phyloP scores from a whole-genome alignment of 2,888 invertebrate genomes.

The Hemithea aestivaria region DNA sequence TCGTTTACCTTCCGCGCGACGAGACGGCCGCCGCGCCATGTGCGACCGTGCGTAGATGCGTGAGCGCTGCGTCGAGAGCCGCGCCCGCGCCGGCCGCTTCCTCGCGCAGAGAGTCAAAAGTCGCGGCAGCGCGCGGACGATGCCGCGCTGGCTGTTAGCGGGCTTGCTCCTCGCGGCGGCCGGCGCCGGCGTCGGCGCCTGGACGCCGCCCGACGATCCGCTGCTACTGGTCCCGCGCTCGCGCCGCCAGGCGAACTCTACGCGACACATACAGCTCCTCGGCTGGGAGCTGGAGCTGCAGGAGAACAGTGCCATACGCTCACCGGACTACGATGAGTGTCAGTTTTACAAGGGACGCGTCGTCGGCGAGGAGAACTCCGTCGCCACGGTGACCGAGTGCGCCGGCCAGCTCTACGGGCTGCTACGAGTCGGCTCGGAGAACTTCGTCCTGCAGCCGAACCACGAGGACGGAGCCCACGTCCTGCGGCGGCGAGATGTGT shows the following conservation, averaged over 20 bases:
- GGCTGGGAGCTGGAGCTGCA: constrained; percentile 66
- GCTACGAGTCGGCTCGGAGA: constrained; percentile 62
- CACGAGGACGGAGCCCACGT: constrained; percentile 49
- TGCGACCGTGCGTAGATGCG: constrained; percentile 58
- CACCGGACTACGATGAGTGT: constrained; percentile 66
- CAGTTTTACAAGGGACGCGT: constrained; percentile 65
- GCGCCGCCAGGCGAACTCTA: constrained; percentile 37
- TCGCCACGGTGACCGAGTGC: constrained; percentile 76
- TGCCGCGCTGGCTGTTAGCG: constrained; percentile 68
- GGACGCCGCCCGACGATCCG: constrained; percentile 40
- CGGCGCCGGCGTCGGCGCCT: constrained; percentile 42
- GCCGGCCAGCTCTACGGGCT: constrained; percentile 74
- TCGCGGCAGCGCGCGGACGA: constrained; percentile 70
- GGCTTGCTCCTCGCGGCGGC: constrained; percentile 50
- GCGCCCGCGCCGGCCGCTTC: constrained; percentile 56
- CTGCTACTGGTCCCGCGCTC: constrained; percentile 37
- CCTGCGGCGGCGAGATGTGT: constrained; percentile 59
- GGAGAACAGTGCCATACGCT: constrained; percentile 64
- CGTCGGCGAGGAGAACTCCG: constrained; percentile 56
- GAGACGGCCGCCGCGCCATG: constrained; percentile 57
- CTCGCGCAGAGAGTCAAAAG: constrained; percentile 56
- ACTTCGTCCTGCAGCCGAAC: constrained; percentile 73
- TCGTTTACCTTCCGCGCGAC: constrained; percentile 75
- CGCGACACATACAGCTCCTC: constrained; percentile 53
- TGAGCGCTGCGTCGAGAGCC: constrained; percentile 51